Conservation (phyloP, 1,140 invertebrate species). For the Drosophila pandora region DNA sequence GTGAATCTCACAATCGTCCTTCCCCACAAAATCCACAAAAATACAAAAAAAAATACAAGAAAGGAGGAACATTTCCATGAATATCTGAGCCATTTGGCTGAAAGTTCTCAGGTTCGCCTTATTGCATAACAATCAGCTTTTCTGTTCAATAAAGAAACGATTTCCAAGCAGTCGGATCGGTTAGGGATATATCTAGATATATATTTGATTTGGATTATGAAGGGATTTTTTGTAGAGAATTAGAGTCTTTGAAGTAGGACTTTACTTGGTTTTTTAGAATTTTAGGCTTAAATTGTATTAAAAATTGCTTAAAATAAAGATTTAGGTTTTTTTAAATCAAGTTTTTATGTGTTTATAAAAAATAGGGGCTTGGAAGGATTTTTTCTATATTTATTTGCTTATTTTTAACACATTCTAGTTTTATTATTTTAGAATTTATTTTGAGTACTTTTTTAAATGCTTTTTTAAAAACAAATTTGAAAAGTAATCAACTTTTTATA, state of each 20-base stretch:
- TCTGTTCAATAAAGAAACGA: constrained; percentile 14
- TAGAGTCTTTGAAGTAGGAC: no score
- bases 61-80: constrained; percentile 18
- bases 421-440: no score
- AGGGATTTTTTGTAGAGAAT: neutral
- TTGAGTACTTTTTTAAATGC: no score
- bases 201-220: neutral
- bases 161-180: constrained; percentile 18
- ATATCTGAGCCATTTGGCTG: constrained; percentile 26
- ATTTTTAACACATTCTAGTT: no score
- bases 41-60: neutral
- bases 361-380: no score
- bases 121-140: constrained; percentile 33
- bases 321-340: neutral
- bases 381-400: no score
- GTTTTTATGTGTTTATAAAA: neutral
- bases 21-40: neutral
- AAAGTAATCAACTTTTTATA: no score
- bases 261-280: no score
- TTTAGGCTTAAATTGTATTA: no score
- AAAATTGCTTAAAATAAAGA: no score
- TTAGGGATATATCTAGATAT: neutral
- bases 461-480: no score
- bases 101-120: constrained; percentile 12
- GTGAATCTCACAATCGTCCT: constrained; percentile 20